Percentiles rank a stretch among this genome's conserved stretches.
Conservation (phyloP, 2,888 invertebrate species). For the Chrysolina haemoptera region DNA sequence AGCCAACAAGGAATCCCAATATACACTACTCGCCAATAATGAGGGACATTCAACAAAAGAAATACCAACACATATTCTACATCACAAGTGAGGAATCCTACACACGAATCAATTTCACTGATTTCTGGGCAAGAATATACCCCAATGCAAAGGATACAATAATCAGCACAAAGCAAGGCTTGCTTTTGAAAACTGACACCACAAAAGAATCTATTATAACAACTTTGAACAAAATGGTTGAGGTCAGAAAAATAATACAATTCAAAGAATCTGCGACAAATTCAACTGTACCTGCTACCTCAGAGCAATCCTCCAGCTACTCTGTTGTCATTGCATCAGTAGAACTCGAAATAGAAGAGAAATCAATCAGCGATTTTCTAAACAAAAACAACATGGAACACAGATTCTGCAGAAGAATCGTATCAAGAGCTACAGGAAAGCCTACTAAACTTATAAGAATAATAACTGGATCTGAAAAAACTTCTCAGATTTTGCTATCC, state of each 20-base stretch:
- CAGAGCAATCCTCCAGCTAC: background rate
- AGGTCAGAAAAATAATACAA: conserved; percentile 18
- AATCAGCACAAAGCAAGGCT: no score
- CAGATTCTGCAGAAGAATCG: conserved; percentile 9
- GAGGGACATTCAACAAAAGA: conserved; percentile 22
- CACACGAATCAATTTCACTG: no score
- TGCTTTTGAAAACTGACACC: no score
- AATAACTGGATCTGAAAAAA: no score
- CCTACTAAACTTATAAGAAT: background rate
- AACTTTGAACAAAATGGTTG: conserved; percentile 16
- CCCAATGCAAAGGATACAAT: no score
- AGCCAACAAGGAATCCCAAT: conserved; percentile 12
- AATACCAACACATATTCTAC: background rate
- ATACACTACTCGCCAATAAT: conserved; percentile 20
- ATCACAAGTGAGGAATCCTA: no score
- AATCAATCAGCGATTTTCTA: no score
- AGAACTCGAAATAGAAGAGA: no score
- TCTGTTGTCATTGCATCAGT: no score
- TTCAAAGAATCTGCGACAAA: conserved; percentile 9
- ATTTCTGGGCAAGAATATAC: no score
- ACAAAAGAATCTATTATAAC: background rate
- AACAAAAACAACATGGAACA: no score
- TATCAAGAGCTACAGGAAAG: background rate
- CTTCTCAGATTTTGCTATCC: no score
- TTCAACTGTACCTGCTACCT: conserved; percentile 2